Base-by-base conservation (phyloP, 2,888 invertebrate genomes). In the Pyrgus malvae region DNA sequence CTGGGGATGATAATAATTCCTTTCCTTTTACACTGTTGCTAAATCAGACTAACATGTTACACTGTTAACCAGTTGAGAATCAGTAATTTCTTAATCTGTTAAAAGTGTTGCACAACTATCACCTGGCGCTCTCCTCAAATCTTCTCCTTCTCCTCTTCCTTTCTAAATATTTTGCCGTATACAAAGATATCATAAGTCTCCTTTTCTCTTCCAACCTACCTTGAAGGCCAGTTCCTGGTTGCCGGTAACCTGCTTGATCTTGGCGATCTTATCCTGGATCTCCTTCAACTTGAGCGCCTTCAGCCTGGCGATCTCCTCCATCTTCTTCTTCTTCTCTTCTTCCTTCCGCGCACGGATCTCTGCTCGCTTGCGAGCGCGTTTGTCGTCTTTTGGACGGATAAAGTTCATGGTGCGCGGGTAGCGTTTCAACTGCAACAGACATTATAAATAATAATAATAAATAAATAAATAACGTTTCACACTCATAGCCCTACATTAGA, bases 391-490 rank as follows among this genome's bases (percentile, higher is more conserved):
- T 23, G 93, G 93, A 3, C 99, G 92, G 60, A 98, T 85, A 2
- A 96, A 95, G 78, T 93, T 93, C 77, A 99, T 93, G 0, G 96
- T 97, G 61, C 99, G 93, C 0, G 99, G 99, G 90, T 96, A 99
- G 7, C 96, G 92, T 87, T 98, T 97, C 12, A 96, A 91, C 95
- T 95, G 76, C 19, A 48, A 62, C 23, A 2, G 5, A 51, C n/a
- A n/a, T 16, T 27, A 38, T 38, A 2, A 37, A 8, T 17, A 0
- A 6, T 27, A n/a, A n/a, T n/a, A n/a, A n/a, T n/a, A n/a, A n/a
- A n/a, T n/a, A n/a, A n/a, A n/a, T n/a, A n/a, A n/a, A n/a, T n/a
- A n/a, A n/a, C n/a, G n/a, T n/a, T n/a, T n/a, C n/a, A n/a, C n/a
- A n/a, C n/a, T n/a, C n/a, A n/a, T n/a, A n/a, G n/a, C n/a, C n/a